phyloP scores from a whole-genome alignment of 2,797 vertebrate genomes.

The Labeo calbasu region DNA sequence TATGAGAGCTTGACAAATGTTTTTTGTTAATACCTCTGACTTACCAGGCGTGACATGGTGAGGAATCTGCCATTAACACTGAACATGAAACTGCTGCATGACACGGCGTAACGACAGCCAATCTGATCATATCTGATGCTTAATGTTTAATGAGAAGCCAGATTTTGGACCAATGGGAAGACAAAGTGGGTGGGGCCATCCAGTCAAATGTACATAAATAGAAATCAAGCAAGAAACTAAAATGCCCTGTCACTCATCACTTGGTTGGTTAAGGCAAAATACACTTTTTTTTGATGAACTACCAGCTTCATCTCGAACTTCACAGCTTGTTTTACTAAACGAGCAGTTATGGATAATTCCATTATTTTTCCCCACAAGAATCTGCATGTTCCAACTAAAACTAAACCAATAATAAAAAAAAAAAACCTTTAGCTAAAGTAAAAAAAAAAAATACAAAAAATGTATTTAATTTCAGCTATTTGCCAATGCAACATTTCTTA shows the following conservation, averaged over 20 bases:
- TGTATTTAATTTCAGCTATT: not conserved
- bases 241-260: not conserved
- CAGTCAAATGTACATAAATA: not conserved
- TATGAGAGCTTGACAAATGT: not conserved
- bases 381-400: not conserved
- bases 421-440: not conserved
- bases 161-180: not conserved
- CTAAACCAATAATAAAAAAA: not conserved
- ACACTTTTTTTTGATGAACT: not conserved
- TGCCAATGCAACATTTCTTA: no score
- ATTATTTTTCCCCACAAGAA: conserved; percentile 3
- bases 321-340: conserved; percentile 52
- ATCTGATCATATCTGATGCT: not conserved
- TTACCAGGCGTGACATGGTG: not conserved
- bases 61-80: not conserved
- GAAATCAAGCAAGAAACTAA: not conserved
- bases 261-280: not conserved
- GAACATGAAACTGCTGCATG: not conserved
- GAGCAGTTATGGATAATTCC: conserved; percentile 49
- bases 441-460: not conserved
- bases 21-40: not conserved
- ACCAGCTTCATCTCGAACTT: not conserved
- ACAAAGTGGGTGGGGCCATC: not conserved
- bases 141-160: not conserved
- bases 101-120: not conserved